phyloP scores from a whole-genome alignment of 1,140 invertebrate genomes.

The Trachelipus rathkii region DNA sequence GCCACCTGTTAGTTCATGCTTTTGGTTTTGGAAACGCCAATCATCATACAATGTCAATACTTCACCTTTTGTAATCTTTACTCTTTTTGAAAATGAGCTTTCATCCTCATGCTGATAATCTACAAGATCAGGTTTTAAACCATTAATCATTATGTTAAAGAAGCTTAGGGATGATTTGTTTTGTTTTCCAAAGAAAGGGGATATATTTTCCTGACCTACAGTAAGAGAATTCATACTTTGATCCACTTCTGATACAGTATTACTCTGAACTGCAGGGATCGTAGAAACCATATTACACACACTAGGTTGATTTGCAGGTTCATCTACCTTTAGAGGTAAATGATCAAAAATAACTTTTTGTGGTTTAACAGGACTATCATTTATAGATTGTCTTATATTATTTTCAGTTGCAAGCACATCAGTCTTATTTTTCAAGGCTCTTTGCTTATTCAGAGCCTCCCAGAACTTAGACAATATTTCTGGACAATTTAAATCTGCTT shows the following conservation, averaged over 20 bases:
- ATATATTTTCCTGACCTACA: neutral
- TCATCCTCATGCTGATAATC: neutral
- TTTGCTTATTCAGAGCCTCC: neutral
- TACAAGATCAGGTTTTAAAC: neutral
- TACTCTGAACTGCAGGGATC: too few relatives aligned
- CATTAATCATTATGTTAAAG: neutral
- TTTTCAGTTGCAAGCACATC: neutral
- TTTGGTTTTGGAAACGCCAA: conserved; percentile 31
- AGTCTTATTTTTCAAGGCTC: neutral
- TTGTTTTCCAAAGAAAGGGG: neutral
- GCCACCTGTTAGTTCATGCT: conserved; percentile 20
- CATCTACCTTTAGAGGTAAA: too few relatives aligned
- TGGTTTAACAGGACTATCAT: too few relatives aligned
- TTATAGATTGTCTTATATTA: too few relatives aligned
- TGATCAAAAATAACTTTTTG: too few relatives aligned
- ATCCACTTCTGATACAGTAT: too few relatives aligned
- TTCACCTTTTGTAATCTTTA: conserved; percentile 25
- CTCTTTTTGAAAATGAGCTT: neutral
- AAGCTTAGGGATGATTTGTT: neutral
- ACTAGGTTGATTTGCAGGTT: too few relatives aligned
- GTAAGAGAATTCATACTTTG: too few relatives aligned
- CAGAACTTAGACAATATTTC: conserved; percentile 32
- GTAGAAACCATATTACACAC: too few relatives aligned
- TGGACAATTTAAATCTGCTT: conserved; percentile 32
- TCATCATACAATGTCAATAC: conserved; percentile 32